Conservation (phyloP, 1,140 invertebrate species). For the Streblospio benedicti region DNA sequence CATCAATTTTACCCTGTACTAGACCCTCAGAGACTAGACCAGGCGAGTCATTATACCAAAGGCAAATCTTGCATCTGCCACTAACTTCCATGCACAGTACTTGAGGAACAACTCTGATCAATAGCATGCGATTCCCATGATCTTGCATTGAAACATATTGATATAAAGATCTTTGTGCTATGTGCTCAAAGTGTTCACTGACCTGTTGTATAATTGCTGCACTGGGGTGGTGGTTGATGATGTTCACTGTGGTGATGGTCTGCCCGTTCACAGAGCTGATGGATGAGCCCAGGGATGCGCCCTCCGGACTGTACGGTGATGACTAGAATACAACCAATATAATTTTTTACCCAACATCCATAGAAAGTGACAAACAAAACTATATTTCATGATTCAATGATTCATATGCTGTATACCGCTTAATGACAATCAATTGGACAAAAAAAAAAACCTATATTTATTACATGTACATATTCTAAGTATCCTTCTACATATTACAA, state of each 20-base stretch:
- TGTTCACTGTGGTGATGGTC: background rate
- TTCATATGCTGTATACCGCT: too few relatives aligned
- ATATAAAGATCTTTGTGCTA: too few relatives aligned
- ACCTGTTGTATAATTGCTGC: background rate
- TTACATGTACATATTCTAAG: too few relatives aligned
- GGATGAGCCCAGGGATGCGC: slow-evolving; percentile 10
- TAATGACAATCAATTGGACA: too few relatives aligned
- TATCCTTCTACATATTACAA: too few relatives aligned
- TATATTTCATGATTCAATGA: too few relatives aligned
- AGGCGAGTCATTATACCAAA: background rate
- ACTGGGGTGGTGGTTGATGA: background rate
- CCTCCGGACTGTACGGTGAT: slow-evolving; percentile 34
- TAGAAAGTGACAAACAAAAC: too few relatives aligned
- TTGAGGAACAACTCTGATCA: background rate
- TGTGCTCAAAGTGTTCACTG: slow-evolving; percentile 1
- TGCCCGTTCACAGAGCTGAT: background rate
- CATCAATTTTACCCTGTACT: too few relatives aligned
- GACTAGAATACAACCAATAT: too few relatives aligned
- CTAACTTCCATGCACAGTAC: background rate
- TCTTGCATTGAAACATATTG: too few relatives aligned
- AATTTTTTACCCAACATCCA: too few relatives aligned
- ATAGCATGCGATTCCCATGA: background rate
- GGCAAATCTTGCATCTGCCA: background rate
- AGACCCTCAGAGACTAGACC: background rate
- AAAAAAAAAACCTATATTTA: too few relatives aligned